Conservation (phyloP, 2,888 invertebrate species). For the Tiphia femorata region DNA sequence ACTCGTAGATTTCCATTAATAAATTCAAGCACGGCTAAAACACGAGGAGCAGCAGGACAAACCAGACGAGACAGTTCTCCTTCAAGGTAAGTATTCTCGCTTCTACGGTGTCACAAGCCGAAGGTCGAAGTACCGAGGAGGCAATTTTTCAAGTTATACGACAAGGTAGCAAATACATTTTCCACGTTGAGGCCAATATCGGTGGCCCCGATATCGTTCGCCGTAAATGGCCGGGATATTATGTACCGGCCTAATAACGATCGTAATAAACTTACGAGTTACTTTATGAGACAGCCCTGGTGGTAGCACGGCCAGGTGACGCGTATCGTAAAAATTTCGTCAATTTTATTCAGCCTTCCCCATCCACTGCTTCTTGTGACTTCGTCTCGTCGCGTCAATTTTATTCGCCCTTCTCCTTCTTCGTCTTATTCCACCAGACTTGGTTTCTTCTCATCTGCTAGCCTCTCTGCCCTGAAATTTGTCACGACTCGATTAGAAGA, state of each 20-base stretch:
- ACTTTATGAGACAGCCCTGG: slow-evolving; percentile 39
- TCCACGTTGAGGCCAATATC: slow-evolving; percentile 33
- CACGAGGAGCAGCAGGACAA: too few species aligned
- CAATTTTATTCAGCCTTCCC: slow-evolving; percentile 20
- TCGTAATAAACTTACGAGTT: slow-evolving; percentile 47
- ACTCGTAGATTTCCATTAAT: too few species aligned
- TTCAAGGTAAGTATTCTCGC: too few species aligned
- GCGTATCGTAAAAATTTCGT: slow-evolving; percentile 41
- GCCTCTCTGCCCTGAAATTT: not conserved
- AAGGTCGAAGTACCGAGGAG: not conserved
- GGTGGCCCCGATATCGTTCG: slow-evolving; percentile 36
- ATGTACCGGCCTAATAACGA: slow-evolving; percentile 48
- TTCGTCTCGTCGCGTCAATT: too few species aligned
- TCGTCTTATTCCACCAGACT: not conserved
- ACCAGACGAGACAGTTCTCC: too few species aligned
- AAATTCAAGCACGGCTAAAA: too few species aligned
- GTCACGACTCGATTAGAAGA: too few species aligned
- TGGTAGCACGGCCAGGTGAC: slow-evolving; percentile 37
- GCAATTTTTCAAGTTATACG: slow-evolving; percentile 3
- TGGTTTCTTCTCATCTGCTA: too few species aligned
- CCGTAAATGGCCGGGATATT: slow-evolving; percentile 39
- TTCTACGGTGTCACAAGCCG: too few species aligned
- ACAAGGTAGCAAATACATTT: slow-evolving; percentile 22
- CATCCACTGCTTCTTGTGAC: too few species aligned
- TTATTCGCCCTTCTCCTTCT: not conserved